Evolutionary conservation across 2,113 vertebrate genomes (phyloP).

Genomic region (Atlantisia rogersi): DNA sequence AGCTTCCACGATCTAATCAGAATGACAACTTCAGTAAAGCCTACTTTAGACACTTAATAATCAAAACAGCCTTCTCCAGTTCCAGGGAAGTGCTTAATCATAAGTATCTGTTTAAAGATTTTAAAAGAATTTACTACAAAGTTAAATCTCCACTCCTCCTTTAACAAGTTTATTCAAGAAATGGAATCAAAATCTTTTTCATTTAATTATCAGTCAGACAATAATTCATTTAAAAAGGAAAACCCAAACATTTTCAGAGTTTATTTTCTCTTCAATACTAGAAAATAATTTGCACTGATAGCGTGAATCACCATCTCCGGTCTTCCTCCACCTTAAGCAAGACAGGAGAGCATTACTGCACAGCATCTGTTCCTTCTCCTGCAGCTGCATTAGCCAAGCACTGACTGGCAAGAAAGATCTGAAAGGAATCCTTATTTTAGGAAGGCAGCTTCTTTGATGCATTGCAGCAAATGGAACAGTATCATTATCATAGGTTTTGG

Average conservation of each 20-base stretch:
- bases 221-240: not conserved
- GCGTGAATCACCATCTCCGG: not conserved
- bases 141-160: not conserved
- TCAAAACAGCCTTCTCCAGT: not conserved
- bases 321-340: not conserved
- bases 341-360: not conserved
- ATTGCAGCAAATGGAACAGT: not conserved
- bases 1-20: not conserved
- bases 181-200: not conserved
- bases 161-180: not conserved
- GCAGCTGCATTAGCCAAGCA: not conserved
- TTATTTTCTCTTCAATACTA: not conserved
- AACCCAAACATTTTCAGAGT: not conserved
- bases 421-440: not conserved
- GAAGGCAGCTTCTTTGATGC: not conserved
- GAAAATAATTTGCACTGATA: not conserved
- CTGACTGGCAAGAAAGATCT: not conserved
- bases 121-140: conserved; percentile 6
- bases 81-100: not conserved
- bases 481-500: not conserved
- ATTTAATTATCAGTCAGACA: not conserved
- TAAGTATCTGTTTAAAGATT: not conserved
- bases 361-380: not conserved
- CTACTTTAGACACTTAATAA: not conserved
- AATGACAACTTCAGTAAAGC: not conserved